Conservation (phyloP, 1,140 invertebrate genomes). For the Mizuhopecten yessoensis region DNA sequence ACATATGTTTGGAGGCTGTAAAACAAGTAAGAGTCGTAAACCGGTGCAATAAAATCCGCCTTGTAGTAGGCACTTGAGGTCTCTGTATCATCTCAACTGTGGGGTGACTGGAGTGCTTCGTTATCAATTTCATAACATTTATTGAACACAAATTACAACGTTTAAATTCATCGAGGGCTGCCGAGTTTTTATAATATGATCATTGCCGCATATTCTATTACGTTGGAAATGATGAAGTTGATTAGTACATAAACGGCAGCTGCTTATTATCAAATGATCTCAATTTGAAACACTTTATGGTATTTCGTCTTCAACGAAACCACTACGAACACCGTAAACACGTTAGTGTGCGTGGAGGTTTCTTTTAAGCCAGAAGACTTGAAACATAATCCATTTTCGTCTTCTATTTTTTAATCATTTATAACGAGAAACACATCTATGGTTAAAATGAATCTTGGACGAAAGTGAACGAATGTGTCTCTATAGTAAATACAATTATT, state of each 20-base stretch:
- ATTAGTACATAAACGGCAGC: background rate
- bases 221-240: background rate
- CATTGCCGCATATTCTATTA: background rate
- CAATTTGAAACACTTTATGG: background rate
- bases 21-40: background rate
- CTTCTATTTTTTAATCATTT: too few species aligned
- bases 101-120: background rate
- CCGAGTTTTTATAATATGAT: background rate
- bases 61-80: background rate
- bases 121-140: background rate
- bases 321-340: background rate
- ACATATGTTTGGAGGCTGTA: background rate
- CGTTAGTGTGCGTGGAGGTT: too few species aligned
- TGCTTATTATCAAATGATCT: background rate
- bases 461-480: too few species aligned
- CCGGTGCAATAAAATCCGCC: constrained; percentile 1
- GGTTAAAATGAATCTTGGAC: too few species aligned
- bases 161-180: background rate
- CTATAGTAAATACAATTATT: too few species aligned
- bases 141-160: background rate
- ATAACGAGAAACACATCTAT: too few species aligned
- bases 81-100: background rate
- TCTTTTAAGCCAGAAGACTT: too few species aligned
- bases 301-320: background rate
- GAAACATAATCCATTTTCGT: too few species aligned